Evolutionary conservation across 1,140 invertebrate species (phyloP), one percentile per base, ranked within the genome.

Genomic region (Episyrphus balteatus): DNA sequence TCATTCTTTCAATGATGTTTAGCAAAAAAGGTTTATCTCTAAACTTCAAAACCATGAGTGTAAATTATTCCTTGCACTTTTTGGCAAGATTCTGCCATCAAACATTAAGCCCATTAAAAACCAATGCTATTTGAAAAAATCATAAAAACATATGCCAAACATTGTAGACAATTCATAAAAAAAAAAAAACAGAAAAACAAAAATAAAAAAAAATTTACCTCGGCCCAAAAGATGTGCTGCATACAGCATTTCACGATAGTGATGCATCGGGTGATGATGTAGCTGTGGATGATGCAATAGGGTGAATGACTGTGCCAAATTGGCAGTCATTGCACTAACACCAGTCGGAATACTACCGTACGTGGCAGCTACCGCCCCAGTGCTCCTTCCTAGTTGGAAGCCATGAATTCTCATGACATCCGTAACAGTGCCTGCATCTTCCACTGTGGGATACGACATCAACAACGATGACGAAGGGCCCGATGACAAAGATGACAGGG

Each of bases 231-330:
- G 53, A 54, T 66, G 63, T 44, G 63, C 61, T 43, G 63, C 63
- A 61, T 66, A 66, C 44, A 66, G 54, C 55, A 66, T 66, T 55
- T 66, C 63, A 55, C 58, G 63, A 66, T 66, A 66, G 60, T 66
- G 62, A 65, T 66, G 60, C 17, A 62, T 60, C 57, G 64, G 58
- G 8, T 26, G 8, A 61, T 66, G 62, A 65, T 66, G 60, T 14
- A 62, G 60, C 59, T 59, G 58, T 54, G 66, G 63, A 45, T 61
- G 58, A 41, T 62, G 61, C 56, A 66, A 51, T 47, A 66, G 59
- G 46, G 59, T 61, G 38, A 66, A 66, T 18, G 63, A 64, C 44
- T 66, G 63, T 39, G 62, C 63, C 11, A 66, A 61, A 49, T 66
- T 63, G 36, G 63, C 63, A 6, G 59, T 58, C 26, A 62, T 42